Percentiles rank a stretch among this genome's conserved stretches.
phyloP scores from a whole-genome alignment of 2,113 vertebrate species.

The Pteropus alecto region DNA sequence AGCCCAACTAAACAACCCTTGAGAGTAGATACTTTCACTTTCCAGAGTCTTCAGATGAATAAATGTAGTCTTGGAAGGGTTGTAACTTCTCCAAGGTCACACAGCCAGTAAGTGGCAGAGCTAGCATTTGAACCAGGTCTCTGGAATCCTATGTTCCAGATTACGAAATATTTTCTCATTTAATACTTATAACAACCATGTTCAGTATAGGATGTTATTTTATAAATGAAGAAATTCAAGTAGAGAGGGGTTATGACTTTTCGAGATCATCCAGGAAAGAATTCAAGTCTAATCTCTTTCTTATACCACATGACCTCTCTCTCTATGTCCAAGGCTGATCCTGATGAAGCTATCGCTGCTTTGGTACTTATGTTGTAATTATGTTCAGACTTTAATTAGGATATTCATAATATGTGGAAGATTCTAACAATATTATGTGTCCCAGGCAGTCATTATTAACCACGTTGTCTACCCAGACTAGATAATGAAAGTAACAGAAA shows the following conservation, averaged over 20 bases:
- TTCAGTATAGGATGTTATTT: background rate
- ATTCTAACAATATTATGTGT: background rate
- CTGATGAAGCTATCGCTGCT: background rate
- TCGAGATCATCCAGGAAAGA: background rate
- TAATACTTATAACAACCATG: background rate
- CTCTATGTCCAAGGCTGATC: background rate
- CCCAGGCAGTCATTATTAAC: background rate
- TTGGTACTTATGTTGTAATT: background rate
- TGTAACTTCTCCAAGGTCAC: background rate
- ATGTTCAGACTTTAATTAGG: background rate
- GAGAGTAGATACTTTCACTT: background rate
- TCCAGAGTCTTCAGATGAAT: background rate
- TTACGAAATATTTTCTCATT: background rate
- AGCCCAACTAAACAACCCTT: background rate
- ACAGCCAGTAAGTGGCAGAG: background rate
- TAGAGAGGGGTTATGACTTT: background rate
- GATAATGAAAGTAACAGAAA: background rate
- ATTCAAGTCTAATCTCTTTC: background rate
- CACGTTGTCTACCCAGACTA: background rate
- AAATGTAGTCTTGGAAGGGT: background rate
- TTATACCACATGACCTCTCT: background rate
- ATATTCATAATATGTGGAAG: background rate
- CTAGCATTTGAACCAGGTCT: background rate
- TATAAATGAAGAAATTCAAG: background rate
- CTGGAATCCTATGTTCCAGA: background rate